Base-by-base conservation (phyloP, 2,888 invertebrate species). In the Meandrusa payeni region DNA sequence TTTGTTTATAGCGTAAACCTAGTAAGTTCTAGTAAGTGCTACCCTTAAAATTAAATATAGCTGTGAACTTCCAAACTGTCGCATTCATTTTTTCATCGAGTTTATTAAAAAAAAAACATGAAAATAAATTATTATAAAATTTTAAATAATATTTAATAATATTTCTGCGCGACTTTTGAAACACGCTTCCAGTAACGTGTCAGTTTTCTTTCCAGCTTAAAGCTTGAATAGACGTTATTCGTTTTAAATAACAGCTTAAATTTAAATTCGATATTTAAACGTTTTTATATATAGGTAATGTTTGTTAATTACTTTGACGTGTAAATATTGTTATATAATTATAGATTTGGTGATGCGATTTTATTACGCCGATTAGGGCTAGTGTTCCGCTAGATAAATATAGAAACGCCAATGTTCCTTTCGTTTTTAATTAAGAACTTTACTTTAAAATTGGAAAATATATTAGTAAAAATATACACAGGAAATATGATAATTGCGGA, bases 311-410 rank as follows among this genome's bases (percentile, higher is more conserved):
- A 27, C 13, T 44, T 38, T 38, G 24, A 37, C 5, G 19, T 44
- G 38, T 44, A 44, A 38, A 44, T 44, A 44, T 38, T 44, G 43
- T 44, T 44, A 44, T 27, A 44, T 44, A 44, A 33, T 38, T 32
- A 44, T 44, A 44, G 43, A 38, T 38, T 41, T 22, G 20, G 29
- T 44, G 38, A 27, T 26, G 38, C 32, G 27, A 24, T 44, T 44
- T 26, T 6, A 13, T 32, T 32, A 44, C 13, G 38, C 27, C 20
- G 32, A 38, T 7, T 27, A 41, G 41, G 20, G 36, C 36, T 44
- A 44, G 37, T 32, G 11, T 13, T 38, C 37, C 43, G 38, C 37
- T 44, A 44, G 43, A 43, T 44, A 22, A 27, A 26, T 38, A 33
- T 33, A 38, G 24, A n/a, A 10, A 32, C 7, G 43, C 43, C 13